Evolutionary conservation across 1,140 invertebrate species (phyloP).

Genomic region (Papilio aristodemus): DNA sequence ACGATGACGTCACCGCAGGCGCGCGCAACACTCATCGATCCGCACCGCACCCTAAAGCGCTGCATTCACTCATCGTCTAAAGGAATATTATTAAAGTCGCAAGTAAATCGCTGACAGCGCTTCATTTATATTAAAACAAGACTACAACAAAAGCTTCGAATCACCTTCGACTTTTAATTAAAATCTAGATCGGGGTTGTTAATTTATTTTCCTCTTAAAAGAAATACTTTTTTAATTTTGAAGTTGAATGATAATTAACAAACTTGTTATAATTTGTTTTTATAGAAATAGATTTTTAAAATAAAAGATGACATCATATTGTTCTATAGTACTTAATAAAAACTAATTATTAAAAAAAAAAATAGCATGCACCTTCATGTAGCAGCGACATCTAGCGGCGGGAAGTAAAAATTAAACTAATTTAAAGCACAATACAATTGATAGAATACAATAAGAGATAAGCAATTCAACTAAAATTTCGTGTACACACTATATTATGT

Average conservation of each 20-base stretch:
- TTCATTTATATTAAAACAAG: slow-evolving; percentile 40
- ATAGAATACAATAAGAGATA: too few relatives aligned
- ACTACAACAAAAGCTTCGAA: slow-evolving; percentile 45
- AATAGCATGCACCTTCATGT: too few relatives aligned
- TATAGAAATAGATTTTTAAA: not conserved
- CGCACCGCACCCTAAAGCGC: slow-evolving; percentile 51
- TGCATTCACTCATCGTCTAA: slow-evolving; percentile 49
- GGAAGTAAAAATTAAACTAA: too few relatives aligned
- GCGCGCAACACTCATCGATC: slow-evolving; percentile 70
- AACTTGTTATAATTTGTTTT: not conserved
- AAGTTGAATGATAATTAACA: not conserved
- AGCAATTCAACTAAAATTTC: too few relatives aligned
- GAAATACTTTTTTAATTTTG: not conserved
- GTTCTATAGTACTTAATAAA: too few relatives aligned
- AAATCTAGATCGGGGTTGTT: slow-evolving; percentile 36
- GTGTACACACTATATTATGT: too few relatives aligned
- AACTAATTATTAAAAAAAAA: too few relatives aligned
- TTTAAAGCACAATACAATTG: too few relatives aligned
- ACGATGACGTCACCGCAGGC: slow-evolving; percentile 69
- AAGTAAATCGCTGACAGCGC: slow-evolving; percentile 55
- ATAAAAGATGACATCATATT: not conserved
- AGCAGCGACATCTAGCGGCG: too few relatives aligned
- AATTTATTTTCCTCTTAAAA: slow-evolving; percentile 15
- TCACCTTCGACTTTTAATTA: slow-evolving; percentile 37
- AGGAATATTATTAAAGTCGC: slow-evolving; percentile 33